Conservation (phyloP, 2,888 invertebrate genomes). For the Hirtodrosophila alboralis region DNA sequence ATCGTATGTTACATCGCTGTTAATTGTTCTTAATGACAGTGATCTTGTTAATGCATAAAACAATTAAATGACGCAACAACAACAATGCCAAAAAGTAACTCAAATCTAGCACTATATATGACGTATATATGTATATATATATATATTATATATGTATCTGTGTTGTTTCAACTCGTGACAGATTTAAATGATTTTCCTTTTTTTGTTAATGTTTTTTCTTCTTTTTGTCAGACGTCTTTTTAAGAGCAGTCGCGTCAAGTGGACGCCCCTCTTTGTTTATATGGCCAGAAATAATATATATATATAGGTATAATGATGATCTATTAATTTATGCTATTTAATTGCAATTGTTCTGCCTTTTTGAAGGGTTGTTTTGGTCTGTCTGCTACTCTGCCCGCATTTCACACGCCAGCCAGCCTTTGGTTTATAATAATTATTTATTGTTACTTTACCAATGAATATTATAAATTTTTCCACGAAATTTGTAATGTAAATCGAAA, state of each 20-base stretch:
- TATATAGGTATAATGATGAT: constrained; percentile 24
- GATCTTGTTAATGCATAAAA: constrained; percentile 18
- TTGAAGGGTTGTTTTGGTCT: constrained; percentile 20
- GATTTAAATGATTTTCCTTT: constrained; percentile 5
- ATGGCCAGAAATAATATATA: neutral
- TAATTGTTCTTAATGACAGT: constrained; percentile 48
- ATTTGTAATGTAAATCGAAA: too few relatives aligned
- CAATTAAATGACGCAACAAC: neutral
- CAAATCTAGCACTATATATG: constrained; percentile 5
- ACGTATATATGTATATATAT: constrained; percentile 6
- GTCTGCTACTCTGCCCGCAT: constrained; percentile 32
- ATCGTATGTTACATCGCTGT: constrained; percentile 28
- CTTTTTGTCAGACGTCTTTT: neutral
- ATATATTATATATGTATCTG: neutral
- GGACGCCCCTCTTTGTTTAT: constrained; percentile 8
- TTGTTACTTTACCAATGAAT: too few relatives aligned
- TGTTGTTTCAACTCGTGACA: constrained; percentile 9
- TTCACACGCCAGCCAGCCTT: constrained; percentile 37
- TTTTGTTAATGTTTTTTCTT: constrained; percentile 3
- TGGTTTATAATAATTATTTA: too few relatives aligned
- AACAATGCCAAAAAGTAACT: neutral
- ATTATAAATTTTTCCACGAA: too few relatives aligned
- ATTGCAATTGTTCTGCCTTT: constrained; percentile 27
- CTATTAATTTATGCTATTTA: constrained; percentile 34
- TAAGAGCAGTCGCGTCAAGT: constrained; percentile 5